A percentile compares a stretch with the other conserved stretches of the same genome.
phyloP scores from a whole-genome alignment of 2,797 vertebrate genomes.

The Coreius guichenoti region DNA sequence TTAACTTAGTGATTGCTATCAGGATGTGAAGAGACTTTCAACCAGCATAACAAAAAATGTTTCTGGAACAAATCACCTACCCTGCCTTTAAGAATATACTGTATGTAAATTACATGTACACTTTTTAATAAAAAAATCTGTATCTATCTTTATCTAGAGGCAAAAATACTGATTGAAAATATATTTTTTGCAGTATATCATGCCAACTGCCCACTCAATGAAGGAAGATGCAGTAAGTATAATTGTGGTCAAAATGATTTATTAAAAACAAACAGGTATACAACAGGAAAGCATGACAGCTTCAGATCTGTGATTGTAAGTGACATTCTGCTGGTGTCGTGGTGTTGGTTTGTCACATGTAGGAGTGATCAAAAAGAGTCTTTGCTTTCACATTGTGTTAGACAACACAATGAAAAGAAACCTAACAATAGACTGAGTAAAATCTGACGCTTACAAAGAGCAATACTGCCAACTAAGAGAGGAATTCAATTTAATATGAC shows the following conservation, averaged over 20 bases:
- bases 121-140: no score
- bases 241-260: conserved; percentile 1
- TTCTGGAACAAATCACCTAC: no score
- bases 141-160: not conserved
- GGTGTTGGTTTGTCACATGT: conserved; percentile 35
- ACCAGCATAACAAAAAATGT: no score
- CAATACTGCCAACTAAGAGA: conserved; percentile 58
- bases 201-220: not conserved
- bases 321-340: conserved; percentile 5
- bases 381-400: conserved; percentile 43
- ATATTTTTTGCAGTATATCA: not conserved
- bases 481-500: conserved; percentile 64
- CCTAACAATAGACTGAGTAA: conserved; percentile 57
- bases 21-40: no score
- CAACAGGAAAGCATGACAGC: not conserved
- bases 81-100: not conserved
- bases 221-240: not conserved
- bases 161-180: not conserved
- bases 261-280: not conserved
- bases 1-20: no score
- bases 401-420: conserved; percentile 55
- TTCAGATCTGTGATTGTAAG: conserved; percentile 10
- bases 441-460: conserved; percentile 39
- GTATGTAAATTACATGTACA: not conserved
- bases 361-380: conserved; percentile 35